phyloP scores from a whole-genome alignment of 2,113 vertebrate genomes.

The Anas platyrhynchos region DNA sequence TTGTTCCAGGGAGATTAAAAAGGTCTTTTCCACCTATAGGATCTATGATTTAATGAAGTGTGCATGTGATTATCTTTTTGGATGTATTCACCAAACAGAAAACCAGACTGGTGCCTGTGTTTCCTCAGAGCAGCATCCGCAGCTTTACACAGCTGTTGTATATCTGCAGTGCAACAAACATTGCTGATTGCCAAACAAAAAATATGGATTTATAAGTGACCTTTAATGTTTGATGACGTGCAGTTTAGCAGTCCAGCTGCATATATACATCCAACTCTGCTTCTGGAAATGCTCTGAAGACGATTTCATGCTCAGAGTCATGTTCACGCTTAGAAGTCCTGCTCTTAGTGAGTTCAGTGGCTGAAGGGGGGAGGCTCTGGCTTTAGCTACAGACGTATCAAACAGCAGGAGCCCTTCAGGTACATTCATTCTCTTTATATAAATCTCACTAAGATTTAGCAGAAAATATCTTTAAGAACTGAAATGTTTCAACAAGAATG shows the following conservation, averaged over 20 bases:
- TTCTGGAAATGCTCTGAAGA: fast-evolving
- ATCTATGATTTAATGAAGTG: neutral
- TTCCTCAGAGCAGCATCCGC: neutral
- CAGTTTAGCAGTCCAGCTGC: fast-evolving
- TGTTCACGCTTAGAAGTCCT: fast-evolving
- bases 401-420: neutral
- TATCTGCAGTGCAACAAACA: fast-evolving
- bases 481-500: neutral
- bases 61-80: neutral
- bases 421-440: neutral
- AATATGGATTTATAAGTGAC: fast-evolving
- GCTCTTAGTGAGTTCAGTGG: neutral
- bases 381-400: neutral
- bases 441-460: neutral
- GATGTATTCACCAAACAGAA: fast-evolving
- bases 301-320: fast-evolving
- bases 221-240: fast-evolving
- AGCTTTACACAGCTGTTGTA: fast-evolving
- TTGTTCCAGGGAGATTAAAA: neutral
- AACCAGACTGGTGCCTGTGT: fast-evolving
- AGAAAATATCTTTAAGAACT: neutral
- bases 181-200: fast-evolving
- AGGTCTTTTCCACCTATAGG: neutral
- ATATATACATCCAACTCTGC: fast-evolving
- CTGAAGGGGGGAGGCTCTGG: neutral